These are phyloP conservation scores for Drosophila pegasa DNA, from an alignment of 2,888 invertebrate genomes.

Conservation along the genomic window DNA sequence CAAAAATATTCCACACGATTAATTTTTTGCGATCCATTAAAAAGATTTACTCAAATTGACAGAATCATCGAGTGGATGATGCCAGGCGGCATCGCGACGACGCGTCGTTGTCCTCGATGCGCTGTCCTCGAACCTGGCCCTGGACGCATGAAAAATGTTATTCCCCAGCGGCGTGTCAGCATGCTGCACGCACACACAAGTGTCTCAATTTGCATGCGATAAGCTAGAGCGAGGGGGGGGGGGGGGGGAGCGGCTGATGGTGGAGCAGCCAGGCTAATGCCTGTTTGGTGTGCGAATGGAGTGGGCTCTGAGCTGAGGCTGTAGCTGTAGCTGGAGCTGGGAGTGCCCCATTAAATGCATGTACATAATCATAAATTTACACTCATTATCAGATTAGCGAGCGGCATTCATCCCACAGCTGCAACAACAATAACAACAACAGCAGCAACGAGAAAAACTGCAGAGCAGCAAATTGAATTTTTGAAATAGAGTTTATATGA, in stretches of 20 bases:
- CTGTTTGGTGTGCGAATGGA: slow-evolving; percentile 3
- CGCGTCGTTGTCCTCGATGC: slow-evolving; percentile 40
- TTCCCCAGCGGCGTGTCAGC: slow-evolving; percentile 40
- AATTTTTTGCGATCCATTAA: slow-evolving; percentile 80
- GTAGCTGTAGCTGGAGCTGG: background rate
- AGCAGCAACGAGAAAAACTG: slow-evolving; percentile 17
- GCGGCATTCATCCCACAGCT: slow-evolving; percentile 21
- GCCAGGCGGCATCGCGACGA: slow-evolving; percentile 29
- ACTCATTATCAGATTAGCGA: slow-evolving; percentile 77
- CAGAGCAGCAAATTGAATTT: slow-evolving; percentile 62
- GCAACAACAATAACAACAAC: slow-evolving; percentile 8
- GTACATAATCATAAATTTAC: slow-evolving; percentile 78
- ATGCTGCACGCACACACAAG: slow-evolving; percentile 43
- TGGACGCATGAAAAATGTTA: slow-evolving; percentile 62
- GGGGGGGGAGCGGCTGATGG: too few relatives aligned
- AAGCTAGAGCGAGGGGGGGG: slow-evolving; percentile 36
- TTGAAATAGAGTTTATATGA: slow-evolving; percentile 54
- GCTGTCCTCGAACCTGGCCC: slow-evolving; percentile 57
- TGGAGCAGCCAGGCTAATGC: slow-evolving; percentile 3
- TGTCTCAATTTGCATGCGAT: slow-evolving; percentile 77
- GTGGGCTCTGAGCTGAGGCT: background rate
- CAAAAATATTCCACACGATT: slow-evolving; percentile 78
- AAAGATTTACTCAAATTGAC: slow-evolving; percentile 80
- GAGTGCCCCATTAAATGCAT: slow-evolving; percentile 67
- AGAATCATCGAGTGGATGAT: slow-evolving; percentile 66